Evolutionary conservation across 2,888 invertebrate species (phyloP), one percentile per base, ranked within the genome.

Genomic region (Eupithecia abbreviata): DNA sequence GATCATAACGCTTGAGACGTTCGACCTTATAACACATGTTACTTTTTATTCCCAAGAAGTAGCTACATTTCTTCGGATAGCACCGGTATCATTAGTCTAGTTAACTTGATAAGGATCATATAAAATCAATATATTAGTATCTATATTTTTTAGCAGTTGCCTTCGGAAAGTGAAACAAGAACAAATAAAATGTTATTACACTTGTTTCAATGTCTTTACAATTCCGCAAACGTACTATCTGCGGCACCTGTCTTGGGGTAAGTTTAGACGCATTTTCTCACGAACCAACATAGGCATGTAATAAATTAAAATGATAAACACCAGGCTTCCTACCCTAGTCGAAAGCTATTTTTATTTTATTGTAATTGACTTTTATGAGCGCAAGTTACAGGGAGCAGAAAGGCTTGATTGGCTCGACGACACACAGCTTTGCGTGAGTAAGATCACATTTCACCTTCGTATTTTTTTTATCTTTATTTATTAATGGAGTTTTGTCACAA

Each of bases 241-340:
- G 42, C 41, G n/a, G 71, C 79, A 81, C 75, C 79, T 79, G 81
- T 79, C 78, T 58, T 51, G 74, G 75, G 78, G 74, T 74, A 71
- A 68, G 66, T 68, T 75, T 74, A 55, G 75, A 74, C 73, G 71
- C 79, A 81, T 79, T 71, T 75, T 78, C 71, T 79, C 79, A 80
- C 77, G 79, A 51, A 55, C 73, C 51, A 71, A 71, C 62, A 67
- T 51, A 67, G 43, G 51, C 45, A 74, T 49, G 62, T 72, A 66
- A 73, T 73, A 72, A 72, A 74, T 74, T 69, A 70, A 69, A 62
- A 71, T 74, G 67, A 74, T 72, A 74, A 71, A 77, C 43, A 72
- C 51, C 68, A 74, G 43, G 55, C 65, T 15, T 49, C 66, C 30
- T 68, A 71, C 70, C 66, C 73, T 49, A 68, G 67, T 41, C n/a